Evolutionary conservation across 2,797 vertebrate species (phyloP).

Genomic region (Ctenosaura bakeri): DNA sequence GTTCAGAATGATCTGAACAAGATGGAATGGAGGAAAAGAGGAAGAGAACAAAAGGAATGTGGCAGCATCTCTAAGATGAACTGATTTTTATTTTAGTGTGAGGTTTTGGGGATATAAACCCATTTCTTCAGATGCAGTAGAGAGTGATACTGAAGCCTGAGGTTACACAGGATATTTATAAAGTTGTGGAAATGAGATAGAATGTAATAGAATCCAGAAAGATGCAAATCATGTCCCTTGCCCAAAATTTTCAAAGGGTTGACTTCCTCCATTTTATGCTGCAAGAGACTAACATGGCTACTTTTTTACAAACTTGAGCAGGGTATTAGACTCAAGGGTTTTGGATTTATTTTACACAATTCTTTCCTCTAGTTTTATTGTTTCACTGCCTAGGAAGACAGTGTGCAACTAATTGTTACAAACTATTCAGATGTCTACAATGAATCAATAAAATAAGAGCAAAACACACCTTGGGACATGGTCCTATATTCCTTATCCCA

Average conservation of each 20-base stretch:
- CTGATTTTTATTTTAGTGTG: no score
- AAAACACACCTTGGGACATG: conserved; percentile 41
- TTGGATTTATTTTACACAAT: not conserved
- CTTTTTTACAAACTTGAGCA: not conserved
- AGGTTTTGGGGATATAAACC: no score
- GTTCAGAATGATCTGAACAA: not conserved
- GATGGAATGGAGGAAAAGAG: not conserved
- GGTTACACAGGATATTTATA: no score
- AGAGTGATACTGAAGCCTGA: no score
- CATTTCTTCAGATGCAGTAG: no score
- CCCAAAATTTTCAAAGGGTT: no score
- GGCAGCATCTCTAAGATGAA: no score
- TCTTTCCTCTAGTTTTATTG: not conserved
- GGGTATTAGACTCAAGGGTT: not conserved
- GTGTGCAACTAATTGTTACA: not conserved
- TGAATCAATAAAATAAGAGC: not conserved
- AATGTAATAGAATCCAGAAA: no score
- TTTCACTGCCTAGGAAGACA: not conserved
- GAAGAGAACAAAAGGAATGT: not conserved
- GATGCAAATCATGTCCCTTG: no score
- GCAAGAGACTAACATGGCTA: no score
- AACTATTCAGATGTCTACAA: not conserved
- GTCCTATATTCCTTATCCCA: conserved; percentile 43
- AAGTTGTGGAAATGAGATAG: no score
- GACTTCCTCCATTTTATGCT: no score